Conservation (phyloP, 1,140 invertebrate species). For the Cydia amplana region DNA sequence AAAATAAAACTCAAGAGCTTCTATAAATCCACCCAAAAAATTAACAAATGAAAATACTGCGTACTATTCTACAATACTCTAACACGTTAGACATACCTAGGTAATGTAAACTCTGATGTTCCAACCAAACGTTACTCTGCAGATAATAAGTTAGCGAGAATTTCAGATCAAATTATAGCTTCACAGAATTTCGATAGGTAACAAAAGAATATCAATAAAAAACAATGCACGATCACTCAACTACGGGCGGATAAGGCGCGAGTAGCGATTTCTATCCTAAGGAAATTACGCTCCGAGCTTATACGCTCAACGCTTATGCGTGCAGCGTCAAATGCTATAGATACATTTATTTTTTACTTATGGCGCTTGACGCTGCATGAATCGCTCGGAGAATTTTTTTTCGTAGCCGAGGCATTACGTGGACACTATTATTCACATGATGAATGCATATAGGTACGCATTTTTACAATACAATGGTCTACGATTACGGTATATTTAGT, state of each 20-base stretch:
- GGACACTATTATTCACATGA: no score
- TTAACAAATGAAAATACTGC: not conserved
- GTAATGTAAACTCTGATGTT: conserved; percentile 11
- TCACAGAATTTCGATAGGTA: not conserved
- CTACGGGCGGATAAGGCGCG: conserved; percentile 19
- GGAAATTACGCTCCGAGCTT: not conserved
- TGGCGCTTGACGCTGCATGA: no score
- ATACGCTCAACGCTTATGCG: not conserved
- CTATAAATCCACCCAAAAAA: conserved; percentile 56
- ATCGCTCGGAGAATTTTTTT: no score
- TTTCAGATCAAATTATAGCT: not conserved
- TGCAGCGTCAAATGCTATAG: not conserved
- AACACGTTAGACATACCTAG: conserved; percentile 30
- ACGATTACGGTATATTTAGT: not conserved
- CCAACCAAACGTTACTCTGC: conserved; percentile 8
- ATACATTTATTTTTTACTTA: no score
- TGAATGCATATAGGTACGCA: no score
- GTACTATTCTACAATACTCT: conserved; percentile 27
- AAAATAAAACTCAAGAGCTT: conserved; percentile 55
- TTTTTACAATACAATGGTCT: no score
- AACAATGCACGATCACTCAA: conserved; percentile 29
- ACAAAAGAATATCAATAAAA: conserved; percentile 33
- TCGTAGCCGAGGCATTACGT: no score
- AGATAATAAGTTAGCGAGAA: not conserved
- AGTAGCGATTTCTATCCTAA: not conserved